Evolutionary conservation across 2,888 invertebrate genomes (phyloP).

Genomic region (Acanthosepion pharaonis): DNA sequence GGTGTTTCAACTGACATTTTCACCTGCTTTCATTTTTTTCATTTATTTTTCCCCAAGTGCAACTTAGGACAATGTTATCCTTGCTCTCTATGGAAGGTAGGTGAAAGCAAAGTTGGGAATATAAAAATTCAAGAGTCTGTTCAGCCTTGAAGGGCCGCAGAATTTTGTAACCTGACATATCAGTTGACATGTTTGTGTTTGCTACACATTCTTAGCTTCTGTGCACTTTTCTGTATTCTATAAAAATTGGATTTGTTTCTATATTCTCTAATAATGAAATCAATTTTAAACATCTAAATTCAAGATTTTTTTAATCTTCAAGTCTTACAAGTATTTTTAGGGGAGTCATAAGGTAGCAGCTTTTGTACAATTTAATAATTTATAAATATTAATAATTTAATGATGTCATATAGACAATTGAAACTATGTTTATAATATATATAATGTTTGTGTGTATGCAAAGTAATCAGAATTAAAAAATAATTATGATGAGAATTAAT

Average conservation of each 20-base stretch:
- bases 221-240: not conserved
- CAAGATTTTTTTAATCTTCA: not conserved
- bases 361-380: not conserved
- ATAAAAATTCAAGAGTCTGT: slow-evolving; percentile 37
- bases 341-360: not conserved
- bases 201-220: slow-evolving; percentile 20
- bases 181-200: slow-evolving; percentile 33
- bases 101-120: slow-evolving; percentile 43
- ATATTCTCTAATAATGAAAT: not conserved
- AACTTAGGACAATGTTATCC: slow-evolving; percentile 47
- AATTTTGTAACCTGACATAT: slow-evolving; percentile 14
- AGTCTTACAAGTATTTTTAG: not conserved
- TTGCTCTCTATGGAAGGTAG: slow-evolving; percentile 46
- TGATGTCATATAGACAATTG: not conserved
- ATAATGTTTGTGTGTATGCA: too few relatives aligned
- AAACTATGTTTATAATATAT: not conserved
- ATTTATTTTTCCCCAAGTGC: slow-evolving; percentile 43
- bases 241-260: not conserved
- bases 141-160: slow-evolving; percentile 33
- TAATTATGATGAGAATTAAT: too few relatives aligned
- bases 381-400: not conserved
- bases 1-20: slow-evolving; percentile 37
- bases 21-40: slow-evolving; percentile 43
- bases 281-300: not conserved
- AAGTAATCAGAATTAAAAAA: too few relatives aligned